Evolutionary conservation across 2,888 invertebrate species (phyloP).

Genomic region (Temnothorax ravouxi): DNA sequence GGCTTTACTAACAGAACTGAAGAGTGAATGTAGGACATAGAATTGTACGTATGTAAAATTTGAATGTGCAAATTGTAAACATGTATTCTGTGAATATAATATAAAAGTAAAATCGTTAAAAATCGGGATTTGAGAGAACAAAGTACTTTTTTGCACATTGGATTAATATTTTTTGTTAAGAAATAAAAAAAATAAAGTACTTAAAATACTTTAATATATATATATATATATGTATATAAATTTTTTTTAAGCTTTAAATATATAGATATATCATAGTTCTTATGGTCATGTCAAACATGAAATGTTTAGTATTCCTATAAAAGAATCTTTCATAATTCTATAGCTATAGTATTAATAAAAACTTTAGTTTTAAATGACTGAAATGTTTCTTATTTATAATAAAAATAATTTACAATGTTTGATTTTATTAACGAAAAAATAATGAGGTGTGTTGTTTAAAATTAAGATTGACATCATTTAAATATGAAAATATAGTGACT

Average conservation of each 20-base stretch:
- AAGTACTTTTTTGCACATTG: constrained; percentile 76
- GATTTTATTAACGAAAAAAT: constrained; percentile 35
- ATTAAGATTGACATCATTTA: constrained; percentile 42
- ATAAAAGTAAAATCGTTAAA: background rate
- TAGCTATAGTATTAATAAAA: background rate
- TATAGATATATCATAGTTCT: constrained; percentile 38
- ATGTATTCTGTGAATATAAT: background rate
- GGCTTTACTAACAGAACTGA: constrained; percentile 82
- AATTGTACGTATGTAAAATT: background rate
- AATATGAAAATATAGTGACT: constrained; percentile 56
- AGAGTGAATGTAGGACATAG: constrained; percentile 38
- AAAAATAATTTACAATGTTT: constrained; percentile 13
- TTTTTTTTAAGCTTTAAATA: constrained; percentile 39
- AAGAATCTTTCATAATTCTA: constrained; percentile 28
- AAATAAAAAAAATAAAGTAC: constrained; percentile 76
- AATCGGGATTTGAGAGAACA: constrained; percentile 59
- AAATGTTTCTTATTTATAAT: constrained; percentile 12
- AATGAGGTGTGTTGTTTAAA: background rate
- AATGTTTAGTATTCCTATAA: constrained; percentile 26
- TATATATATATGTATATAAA: constrained; percentile 18
- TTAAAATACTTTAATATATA: constrained; percentile 31
- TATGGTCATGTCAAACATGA: constrained; percentile 25
- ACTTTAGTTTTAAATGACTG: constrained; percentile 24
- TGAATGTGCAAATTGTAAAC: background rate
- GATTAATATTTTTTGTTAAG: constrained; percentile 70